Base-by-base conservation (phyloP, 2,888 invertebrate species). In the Malthinus flaveolus region DNA sequence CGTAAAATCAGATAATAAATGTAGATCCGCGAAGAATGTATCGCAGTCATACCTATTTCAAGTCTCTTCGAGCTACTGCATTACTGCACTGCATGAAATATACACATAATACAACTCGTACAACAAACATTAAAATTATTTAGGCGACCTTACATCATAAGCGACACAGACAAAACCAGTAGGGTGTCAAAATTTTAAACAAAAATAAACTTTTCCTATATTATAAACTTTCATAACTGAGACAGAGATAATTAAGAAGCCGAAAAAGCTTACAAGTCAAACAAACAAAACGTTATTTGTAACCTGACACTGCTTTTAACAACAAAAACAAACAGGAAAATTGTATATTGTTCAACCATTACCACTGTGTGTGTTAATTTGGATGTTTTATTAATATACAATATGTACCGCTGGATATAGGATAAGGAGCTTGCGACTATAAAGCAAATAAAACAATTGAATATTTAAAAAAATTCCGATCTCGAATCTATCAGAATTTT, bases 301-400 rank as follows among this genome's bases (percentile, higher is more conserved):
- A 75, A 75, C 68, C 68, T 68, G 73, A 76, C 73, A 74, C 73
- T 67, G 75, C 75, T 75, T 76, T 75, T 73, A 76, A 75, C 73
- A 74, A 74, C 67, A 69, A 73, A 75, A 76, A 75, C 72, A 75
- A 76, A 76, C 75, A 67, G 49, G 35, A 36, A 32, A 53, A 49
- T 58, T 47, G 44, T 53, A 32, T 48, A 49, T 49, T 49, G 33
- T 54, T 23, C 31, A 42, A 23, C 59, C 57, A 34, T 33, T 34
- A 42, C 23, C 7, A 23, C 23, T 23, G 23, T 23, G 23, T 23
- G 23, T 23, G 23, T 23, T n/a, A 23, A 23, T 23, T 23, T 23
- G 23, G 23, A 23, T 23, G 23, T 23, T 23, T 23, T 23, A 23
- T 23, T 3, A 23, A 23, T 23, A 23, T 5, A 23, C 5, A 23